phyloP scores from a whole-genome alignment of 2,797 vertebrate species.

The Arnoldichthys spilopterus region DNA sequence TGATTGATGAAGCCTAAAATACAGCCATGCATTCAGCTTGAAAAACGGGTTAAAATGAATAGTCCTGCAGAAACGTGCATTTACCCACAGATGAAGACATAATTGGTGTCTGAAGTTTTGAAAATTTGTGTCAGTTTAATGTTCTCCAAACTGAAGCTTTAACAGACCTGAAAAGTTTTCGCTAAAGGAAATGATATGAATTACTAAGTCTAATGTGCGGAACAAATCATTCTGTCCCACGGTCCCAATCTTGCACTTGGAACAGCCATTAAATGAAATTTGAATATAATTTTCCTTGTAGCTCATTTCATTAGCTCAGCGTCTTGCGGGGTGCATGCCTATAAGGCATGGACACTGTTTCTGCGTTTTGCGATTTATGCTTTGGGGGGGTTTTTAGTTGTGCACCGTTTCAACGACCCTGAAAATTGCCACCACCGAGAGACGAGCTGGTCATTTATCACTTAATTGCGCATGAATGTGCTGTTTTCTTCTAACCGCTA shows the following conservation, averaged over 20 bases:
- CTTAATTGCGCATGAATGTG: background rate
- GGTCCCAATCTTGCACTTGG: background rate
- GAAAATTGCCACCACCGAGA: background rate
- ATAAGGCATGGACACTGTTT: background rate
- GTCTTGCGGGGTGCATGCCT: background rate
- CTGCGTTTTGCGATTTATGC: background rate
- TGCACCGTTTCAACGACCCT: background rate
- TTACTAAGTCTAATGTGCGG: background rate
- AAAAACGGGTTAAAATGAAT: no score
- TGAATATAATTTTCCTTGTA: background rate
- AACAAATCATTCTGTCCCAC: background rate
- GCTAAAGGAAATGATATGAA: background rate
- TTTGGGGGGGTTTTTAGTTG: background rate
- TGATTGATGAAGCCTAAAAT: no score
- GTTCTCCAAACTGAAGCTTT: background rate
- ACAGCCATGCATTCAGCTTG: no score
- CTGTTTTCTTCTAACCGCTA: background rate
- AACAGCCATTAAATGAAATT: slow-evolving; percentile 6
- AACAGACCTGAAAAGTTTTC: background rate
- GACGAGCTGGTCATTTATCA: background rate
- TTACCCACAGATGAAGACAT: no score
- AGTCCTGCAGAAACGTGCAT: no score
- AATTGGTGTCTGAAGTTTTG: no score
- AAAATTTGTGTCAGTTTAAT: background rate
- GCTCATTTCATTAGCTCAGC: background rate